Conservation (phyloP, 2,113 vertebrate genomes). For the Oncorhynchus keta region DNA sequence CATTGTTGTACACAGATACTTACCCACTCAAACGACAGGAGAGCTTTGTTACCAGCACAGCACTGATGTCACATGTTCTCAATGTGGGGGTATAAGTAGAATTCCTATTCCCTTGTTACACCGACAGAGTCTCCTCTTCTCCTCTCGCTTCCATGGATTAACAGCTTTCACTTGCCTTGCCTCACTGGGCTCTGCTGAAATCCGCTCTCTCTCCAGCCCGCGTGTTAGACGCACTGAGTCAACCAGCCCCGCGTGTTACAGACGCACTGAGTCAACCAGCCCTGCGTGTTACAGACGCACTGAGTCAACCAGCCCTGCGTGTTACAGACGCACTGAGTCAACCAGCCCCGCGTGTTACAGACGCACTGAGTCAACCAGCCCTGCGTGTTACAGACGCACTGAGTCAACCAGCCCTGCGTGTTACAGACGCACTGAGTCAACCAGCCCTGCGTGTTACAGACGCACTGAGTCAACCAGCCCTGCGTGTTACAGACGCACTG, state of each 20-base stretch:
- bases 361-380: no score
- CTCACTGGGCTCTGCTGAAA: slow-evolving; percentile 37
- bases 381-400: no score
- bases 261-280: background rate
- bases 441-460: no score
- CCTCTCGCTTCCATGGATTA: slow-evolving; percentile 53
- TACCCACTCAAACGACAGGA: slow-evolving; percentile 9
- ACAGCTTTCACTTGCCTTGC: slow-evolving; percentile 42
- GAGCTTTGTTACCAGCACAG: slow-evolving; percentile 38
- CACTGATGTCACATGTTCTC: background rate
- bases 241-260: slow-evolving; percentile 24
- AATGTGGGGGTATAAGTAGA: slow-evolving; percentile 54
- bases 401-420: no score
- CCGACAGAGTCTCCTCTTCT: slow-evolving; percentile 7
- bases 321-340: no score
- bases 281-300: no score
- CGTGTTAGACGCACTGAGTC: slow-evolving; percentile 17
- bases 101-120: slow-evolving; percentile 6
- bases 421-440: no score
- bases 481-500: no score
- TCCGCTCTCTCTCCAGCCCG: slow-evolving; percentile 26
- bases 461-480: no score
- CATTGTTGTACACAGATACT: slow-evolving; percentile 6
- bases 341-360: background rate
- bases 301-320: no score